Base-by-base conservation (phyloP, 2,888 invertebrate species). In the Clanis bilineata region DNA sequence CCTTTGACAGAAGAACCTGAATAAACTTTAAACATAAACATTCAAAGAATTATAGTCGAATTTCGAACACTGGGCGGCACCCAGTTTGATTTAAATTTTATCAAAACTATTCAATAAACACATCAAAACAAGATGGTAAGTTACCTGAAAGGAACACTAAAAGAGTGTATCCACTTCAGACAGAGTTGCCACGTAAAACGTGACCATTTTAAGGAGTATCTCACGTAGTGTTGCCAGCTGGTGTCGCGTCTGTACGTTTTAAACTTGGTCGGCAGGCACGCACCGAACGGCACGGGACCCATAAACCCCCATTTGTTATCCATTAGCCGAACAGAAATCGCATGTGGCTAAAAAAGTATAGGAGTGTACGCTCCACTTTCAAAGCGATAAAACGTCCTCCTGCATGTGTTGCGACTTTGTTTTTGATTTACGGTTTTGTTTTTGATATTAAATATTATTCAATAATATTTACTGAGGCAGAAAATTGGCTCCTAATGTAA, bases 121-220 rank as follows among this genome's bases (percentile, higher is more conserved):
- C 22, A 22, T 3, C 45, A 9, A 32, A 47, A 47, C 25, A 47
- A 63, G 61, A 59, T 58, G 51, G 60, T 62, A 12, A 36, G 65
- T 60, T 66, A 64, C 66, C 64, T 63, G 65, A 61, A 59, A 60
- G 62, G 64, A 68, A 63, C 64, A 62, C 55, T 59, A 60, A 63
- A 64, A 60, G 64, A 63, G 56, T 64, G 62, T 61, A 64, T 62
- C 63, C 56, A 32, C 28, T 47, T 28, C 23, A 25, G 45, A 51
- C 47, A 18, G 60, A 64, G 62, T 68, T 67, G 66, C 51, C 54
- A 60, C 39, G 63, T 54, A 62, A 59, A 64, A 69, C 69, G 71
- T 71, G 70, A 70, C 67, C 63, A 64, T 64, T 70, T 70, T 71
- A 69, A 63, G 61, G 60, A 64, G 63, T 54, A 22, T 45, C 66